phyloP scores from a whole-genome alignment of 2,113 vertebrate species.

The Bufo bufo region DNA sequence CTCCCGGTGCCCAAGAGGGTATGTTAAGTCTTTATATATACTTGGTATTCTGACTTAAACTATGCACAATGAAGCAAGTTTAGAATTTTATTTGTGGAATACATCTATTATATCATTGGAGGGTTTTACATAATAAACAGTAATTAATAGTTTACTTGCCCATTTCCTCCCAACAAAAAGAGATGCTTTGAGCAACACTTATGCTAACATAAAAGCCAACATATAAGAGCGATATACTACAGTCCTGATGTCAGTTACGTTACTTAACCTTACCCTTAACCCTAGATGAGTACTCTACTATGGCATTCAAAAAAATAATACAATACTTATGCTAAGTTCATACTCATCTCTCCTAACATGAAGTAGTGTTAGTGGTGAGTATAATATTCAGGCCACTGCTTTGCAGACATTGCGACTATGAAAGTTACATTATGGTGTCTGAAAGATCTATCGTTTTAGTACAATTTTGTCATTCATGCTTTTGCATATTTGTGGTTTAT shows the following conservation, averaged over 20 bases:
- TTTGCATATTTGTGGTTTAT: fast-evolving
- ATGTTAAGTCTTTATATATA: not conserved
- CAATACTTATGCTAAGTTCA: too few species aligned
- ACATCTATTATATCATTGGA: too few species aligned
- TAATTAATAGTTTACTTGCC: too few species aligned
- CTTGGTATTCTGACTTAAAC: not conserved
- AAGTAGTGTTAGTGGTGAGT: not conserved
- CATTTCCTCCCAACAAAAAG: too few species aligned
- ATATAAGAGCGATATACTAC: not conserved
- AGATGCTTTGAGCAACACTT: too few species aligned
- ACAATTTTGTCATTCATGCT: fast-evolving
- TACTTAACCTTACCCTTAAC: not conserved
- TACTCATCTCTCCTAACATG: too few species aligned
- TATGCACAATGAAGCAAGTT: not conserved
- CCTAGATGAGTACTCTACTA: too few species aligned
- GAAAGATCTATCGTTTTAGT: not conserved
- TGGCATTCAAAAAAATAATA: not conserved
- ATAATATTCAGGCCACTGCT: not conserved
- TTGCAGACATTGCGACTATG: not conserved
- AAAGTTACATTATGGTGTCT: not conserved
- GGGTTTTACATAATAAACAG: too few species aligned
- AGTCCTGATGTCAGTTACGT: not conserved
- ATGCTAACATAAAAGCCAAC: too few species aligned
- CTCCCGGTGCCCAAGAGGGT: conserved; percentile 47
- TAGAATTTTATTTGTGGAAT: too few species aligned